Conservation (phyloP, 2,888 invertebrate genomes). For the Aporophyla lueneburgensis region DNA sequence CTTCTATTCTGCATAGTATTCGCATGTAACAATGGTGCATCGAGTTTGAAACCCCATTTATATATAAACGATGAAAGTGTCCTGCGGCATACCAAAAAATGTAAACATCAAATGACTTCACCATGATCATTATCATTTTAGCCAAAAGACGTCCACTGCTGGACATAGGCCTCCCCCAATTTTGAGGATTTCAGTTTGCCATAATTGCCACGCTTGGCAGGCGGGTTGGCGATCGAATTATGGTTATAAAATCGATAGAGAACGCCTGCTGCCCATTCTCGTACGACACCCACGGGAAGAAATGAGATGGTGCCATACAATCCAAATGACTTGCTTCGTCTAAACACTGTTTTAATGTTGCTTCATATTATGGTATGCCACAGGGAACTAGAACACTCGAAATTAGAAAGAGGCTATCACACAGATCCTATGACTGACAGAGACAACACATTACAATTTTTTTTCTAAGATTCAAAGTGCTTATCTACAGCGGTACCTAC, state of each 20-base stretch:
- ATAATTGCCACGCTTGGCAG: no score
- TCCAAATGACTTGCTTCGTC: background rate
- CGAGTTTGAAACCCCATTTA: background rate
- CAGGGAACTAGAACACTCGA: background rate
- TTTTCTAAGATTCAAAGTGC: conserved; percentile 14
- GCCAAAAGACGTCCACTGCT: no score
- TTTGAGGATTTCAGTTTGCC: no score
- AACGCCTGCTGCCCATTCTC: no score
- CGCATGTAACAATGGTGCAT: background rate
- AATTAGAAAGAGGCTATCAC: background rate
- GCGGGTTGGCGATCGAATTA: no score
- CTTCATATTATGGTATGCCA: background rate
- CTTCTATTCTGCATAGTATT: background rate
- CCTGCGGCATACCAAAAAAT: background rate
- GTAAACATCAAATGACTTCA: background rate
- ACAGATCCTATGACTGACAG: background rate
- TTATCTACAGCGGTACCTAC: conserved; percentile 13
- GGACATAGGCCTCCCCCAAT: no score
- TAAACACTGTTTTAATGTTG: background rate
- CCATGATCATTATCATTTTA: no score
- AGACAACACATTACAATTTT: background rate
- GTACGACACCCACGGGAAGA: no score
- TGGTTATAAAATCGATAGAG: no score
- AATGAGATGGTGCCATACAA: no score
- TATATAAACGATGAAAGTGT: background rate